These are phyloP conservation scores for Vandiemenella viatica DNA, from an alignment of 2,888 invertebrate genomes.

Conservation along the genomic window DNA sequence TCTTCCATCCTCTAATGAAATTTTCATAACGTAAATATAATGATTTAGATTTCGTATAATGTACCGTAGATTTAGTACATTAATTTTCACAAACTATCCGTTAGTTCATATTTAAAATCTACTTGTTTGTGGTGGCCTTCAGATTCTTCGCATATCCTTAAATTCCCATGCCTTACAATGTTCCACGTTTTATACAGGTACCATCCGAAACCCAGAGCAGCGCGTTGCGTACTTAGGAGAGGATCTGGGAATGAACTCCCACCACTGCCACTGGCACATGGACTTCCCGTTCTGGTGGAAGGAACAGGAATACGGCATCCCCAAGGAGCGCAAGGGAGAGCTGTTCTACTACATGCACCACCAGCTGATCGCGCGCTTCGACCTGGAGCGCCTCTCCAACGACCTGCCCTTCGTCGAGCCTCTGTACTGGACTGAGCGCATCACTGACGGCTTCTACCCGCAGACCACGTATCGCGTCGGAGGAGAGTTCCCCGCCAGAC, in stretches of 20 bases:
- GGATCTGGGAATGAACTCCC: conserved; percentile 50
- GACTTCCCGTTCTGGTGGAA: conserved; percentile 50
- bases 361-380: conserved; percentile 32
- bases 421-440: conserved; percentile 32
- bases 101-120: too few species aligned
- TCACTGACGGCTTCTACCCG: conserved; percentile 33
- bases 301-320: conserved; percentile 34
- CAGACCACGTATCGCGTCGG: conserved; percentile 39
- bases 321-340: conserved; percentile 46
- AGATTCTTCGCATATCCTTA: too few species aligned
- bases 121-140: too few species aligned
- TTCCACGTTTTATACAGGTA: too few species aligned
- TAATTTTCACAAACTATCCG: too few species aligned
- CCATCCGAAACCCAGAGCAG: conserved; percentile 30
- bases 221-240: conserved; percentile 53
- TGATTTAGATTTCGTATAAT: too few species aligned
- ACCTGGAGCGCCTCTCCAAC: conserved; percentile 58
- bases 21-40: too few species aligned
- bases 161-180: too few species aligned
- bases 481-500: conserved; percentile 36
- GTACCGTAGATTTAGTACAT: too few species aligned
- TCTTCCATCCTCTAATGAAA: too few species aligned
- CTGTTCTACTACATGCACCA: conserved; percentile 25
- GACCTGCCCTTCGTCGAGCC: conserved; percentile 47
- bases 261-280: conserved; percentile 40